phyloP scores from a whole-genome alignment of 1,140 invertebrate genomes.

The Danaus melanippus region DNA sequence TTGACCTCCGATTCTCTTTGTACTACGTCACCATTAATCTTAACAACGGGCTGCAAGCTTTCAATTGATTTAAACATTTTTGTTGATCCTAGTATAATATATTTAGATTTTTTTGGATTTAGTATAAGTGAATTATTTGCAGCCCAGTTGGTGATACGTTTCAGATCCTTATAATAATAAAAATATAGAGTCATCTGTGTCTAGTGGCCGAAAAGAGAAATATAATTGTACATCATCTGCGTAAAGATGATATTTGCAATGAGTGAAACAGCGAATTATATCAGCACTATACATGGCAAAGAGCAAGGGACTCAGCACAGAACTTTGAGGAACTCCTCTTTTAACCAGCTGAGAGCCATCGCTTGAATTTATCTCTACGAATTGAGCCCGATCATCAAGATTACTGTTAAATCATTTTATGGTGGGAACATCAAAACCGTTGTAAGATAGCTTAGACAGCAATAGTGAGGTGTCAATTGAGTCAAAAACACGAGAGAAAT shows the following conservation, averaged over 20 bases:
- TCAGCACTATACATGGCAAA: conserved; percentile 5
- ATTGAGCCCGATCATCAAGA: conserved; percentile 2
- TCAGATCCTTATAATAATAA: background rate
- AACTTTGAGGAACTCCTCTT: background rate
- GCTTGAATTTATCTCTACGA: conserved; percentile 1
- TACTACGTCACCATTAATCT: conserved; percentile 2
- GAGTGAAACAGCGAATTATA: background rate
- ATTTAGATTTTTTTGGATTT: conserved; percentile 4
- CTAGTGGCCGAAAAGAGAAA: conserved; percentile 2
- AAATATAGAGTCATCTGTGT: background rate
- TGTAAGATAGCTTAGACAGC: conserved; percentile 11
- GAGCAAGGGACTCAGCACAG: too few species aligned
- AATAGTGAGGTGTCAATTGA: conserved; percentile 5
- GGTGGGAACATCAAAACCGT: conserved; percentile 2
- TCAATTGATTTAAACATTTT: conserved; percentile 1
- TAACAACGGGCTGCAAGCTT: background rate
- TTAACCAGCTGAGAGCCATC: background rate
- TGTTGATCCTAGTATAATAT: conserved; percentile 5
- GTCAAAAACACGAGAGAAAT: conserved; percentile 14
- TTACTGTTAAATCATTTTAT: conserved; percentile 9
- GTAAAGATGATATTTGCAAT: conserved; percentile 9
- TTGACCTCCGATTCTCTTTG: too few species aligned
- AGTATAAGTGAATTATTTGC: conserved; percentile 2
- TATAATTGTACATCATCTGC: conserved; percentile 12
- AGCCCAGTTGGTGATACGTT: background rate